Percentiles rank a stretch among this genome's conserved stretches.
Evolutionary conservation across 2,113 vertebrate species (phyloP).

Genomic region (Ophthalmotilapia sp.): DNA sequence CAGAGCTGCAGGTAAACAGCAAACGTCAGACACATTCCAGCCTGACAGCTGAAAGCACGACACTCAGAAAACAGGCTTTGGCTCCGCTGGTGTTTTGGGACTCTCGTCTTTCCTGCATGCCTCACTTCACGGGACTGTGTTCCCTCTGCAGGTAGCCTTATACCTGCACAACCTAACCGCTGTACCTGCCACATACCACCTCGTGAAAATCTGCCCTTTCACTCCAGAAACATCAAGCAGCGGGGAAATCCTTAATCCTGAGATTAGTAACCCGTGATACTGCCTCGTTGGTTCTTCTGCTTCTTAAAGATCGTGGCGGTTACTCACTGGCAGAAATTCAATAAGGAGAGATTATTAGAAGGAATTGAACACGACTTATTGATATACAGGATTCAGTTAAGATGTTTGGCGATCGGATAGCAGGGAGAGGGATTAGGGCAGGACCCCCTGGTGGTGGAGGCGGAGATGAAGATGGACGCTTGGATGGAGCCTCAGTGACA

Average conservation of each 20-base stretch:
- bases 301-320: not conserved
- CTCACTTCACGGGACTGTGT: not conserved
- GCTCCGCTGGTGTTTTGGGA: not conserved
- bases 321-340: not conserved
- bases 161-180: not conserved
- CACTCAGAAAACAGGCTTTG: not conserved
- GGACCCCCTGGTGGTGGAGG: not conserved
- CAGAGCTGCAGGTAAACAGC: not conserved
- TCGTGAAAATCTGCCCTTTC: not conserved
- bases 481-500: not conserved
- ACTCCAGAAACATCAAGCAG: not conserved
- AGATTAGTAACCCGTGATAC: not conserved
- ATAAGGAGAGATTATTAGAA: not conserved
- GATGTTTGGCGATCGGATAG: fast-evolving
- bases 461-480: not conserved
- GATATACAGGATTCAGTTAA: fast-evolving
- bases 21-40: not conserved
- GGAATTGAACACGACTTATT: not conserved
- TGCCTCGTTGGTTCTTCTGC: not conserved
- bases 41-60: not conserved
- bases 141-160: not conserved
- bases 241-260: not conserved
- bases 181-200: not conserved
- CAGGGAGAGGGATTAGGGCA: not conserved
- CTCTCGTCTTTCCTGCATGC: not conserved